phyloP scores from a whole-genome alignment of 2,888 invertebrate species.

The Drepanosiphum platanoidis region DNA sequence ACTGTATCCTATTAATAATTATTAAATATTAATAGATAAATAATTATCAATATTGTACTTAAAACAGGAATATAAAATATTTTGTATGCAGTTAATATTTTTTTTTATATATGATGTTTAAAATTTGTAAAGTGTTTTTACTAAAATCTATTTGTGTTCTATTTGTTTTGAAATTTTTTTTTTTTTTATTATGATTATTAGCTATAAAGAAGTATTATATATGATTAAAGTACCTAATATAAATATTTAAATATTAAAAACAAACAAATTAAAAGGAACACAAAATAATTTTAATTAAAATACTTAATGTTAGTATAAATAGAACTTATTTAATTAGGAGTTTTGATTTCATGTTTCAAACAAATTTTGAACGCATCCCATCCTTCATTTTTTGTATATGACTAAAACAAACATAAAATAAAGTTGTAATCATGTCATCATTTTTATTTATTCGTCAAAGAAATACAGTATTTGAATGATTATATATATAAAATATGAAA shows the following conservation, averaged over 20 bases:
- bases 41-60: constrained; percentile 35
- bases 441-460: not conserved
- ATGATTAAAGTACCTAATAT: not conserved
- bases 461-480: no score
- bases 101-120: constrained; percentile 26
- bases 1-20: constrained; percentile 17
- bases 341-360: constrained; percentile 90
- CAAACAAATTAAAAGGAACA: constrained; percentile 27
- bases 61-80: not conserved
- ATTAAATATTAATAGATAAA: no score
- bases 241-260: constrained; percentile 31
- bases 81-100: not conserved
- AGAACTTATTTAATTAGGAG: constrained; percentile 69
- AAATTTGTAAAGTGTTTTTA: constrained; percentile 12
- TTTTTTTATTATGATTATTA: not conserved
- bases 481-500: not conserved
- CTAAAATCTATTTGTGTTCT: constrained; percentile 20
- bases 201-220: not conserved
- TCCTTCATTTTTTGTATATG: constrained; percentile 86
- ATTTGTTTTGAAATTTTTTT: constrained; percentile 27
- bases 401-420: constrained; percentile 73
- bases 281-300: constrained; percentile 36
- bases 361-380: constrained; percentile 94
- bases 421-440: not conserved
- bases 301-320: constrained; percentile 13